These are phyloP conservation scores for Tenthredo scrophulariae DNA, from an alignment of 2,888 invertebrate genomes.

Conservation along the genomic window DNA sequence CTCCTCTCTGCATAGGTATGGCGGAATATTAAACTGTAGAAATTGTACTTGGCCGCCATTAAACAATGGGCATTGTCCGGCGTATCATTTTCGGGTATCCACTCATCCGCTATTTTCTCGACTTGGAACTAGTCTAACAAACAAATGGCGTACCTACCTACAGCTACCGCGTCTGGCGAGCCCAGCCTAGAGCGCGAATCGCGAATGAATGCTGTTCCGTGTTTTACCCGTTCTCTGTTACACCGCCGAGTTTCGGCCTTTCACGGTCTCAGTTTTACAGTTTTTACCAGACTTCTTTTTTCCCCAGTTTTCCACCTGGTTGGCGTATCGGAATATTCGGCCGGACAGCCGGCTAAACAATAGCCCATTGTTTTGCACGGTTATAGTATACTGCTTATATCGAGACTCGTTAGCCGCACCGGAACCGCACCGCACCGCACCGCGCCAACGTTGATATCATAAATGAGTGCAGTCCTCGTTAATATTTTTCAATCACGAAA, in stretches of 20 bases:
- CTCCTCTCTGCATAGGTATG: neutral
- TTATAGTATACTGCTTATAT: slow-evolving; percentile 33
- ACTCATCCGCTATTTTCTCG: slow-evolving; percentile 64
- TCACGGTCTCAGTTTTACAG: slow-evolving; percentile 59
- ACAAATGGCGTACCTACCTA: slow-evolving; percentile 34
- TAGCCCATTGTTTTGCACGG: slow-evolving; percentile 60
- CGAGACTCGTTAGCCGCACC: slow-evolving; percentile 26
- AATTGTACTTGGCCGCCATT: slow-evolving; percentile 67
- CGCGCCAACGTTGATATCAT: neutral
- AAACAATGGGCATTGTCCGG: slow-evolving; percentile 75
- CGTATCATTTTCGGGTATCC: slow-evolving; percentile 71
- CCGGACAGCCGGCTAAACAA: slow-evolving; percentile 62
- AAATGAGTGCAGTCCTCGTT: neutral
- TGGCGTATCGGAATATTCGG: slow-evolving; percentile 58
- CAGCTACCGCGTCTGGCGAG: slow-evolving; percentile 40
- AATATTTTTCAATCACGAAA: neutral
- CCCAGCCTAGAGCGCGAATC: slow-evolving; percentile 51
- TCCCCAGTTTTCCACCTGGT: slow-evolving; percentile 50
- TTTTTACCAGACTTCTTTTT: slow-evolving; percentile 52
- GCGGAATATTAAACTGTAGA: slow-evolving; percentile 33
- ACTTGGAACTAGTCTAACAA: slow-evolving; percentile 50
- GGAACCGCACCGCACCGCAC: neutral
- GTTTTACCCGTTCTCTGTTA: slow-evolving; percentile 27
- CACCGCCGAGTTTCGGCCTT: slow-evolving; percentile 58
- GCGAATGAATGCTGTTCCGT: slow-evolving; percentile 60